phyloP scores from a whole-genome alignment of 1,140 invertebrate genomes.

The Drosophila kikkawai region DNA sequence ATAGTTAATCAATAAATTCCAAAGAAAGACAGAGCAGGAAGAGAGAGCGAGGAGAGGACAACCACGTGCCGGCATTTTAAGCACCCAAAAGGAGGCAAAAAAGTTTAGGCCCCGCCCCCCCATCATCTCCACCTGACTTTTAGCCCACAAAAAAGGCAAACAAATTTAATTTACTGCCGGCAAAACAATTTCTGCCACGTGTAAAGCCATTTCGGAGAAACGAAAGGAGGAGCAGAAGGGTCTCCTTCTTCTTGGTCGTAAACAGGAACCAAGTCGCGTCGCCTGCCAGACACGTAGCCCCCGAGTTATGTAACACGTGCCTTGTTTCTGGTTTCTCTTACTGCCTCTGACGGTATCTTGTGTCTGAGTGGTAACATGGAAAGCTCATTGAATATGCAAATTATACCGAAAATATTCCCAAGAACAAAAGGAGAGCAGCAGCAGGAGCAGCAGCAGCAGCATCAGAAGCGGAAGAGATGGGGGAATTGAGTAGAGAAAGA shows the following conservation, averaged over 20 bases:
- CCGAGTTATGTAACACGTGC: conserved; percentile 77
- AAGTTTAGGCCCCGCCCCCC: conserved; percentile 8
- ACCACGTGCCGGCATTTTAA: conserved; percentile 66
- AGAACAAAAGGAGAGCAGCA: conserved; percentile 32
- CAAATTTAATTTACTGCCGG: conserved; percentile 78
- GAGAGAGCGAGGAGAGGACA: conserved; percentile 24
- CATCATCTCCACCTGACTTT: not conserved
- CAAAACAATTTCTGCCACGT: conserved; percentile 80
- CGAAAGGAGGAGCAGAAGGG: not conserved
- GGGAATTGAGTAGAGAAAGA: conserved; percentile 1
- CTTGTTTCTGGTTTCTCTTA: conserved; percentile 33
- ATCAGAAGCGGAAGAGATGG: conserved; percentile 14
- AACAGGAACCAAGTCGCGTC: conserved; percentile 51
- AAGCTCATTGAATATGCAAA: conserved; percentile 81
- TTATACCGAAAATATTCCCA: conserved; percentile 74
- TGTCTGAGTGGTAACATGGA: conserved; percentile 44
- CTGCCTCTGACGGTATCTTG: conserved; percentile 9
- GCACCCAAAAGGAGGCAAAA: conserved; percentile 9
- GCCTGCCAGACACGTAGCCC: conserved; percentile 70
- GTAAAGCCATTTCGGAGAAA: conserved; percentile 40
- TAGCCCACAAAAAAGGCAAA: conserved; percentile 48
- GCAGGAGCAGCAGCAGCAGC: conserved; percentile 23
- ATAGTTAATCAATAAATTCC: conserved; percentile 73
- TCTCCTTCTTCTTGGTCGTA: conserved; percentile 4
- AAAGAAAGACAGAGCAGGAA: no score